A percentile compares a stretch with the other conserved stretches of the same genome.
Evolutionary conservation across 2,888 invertebrate species (phyloP).

Genomic region (Micoletzkya japonica): DNA sequence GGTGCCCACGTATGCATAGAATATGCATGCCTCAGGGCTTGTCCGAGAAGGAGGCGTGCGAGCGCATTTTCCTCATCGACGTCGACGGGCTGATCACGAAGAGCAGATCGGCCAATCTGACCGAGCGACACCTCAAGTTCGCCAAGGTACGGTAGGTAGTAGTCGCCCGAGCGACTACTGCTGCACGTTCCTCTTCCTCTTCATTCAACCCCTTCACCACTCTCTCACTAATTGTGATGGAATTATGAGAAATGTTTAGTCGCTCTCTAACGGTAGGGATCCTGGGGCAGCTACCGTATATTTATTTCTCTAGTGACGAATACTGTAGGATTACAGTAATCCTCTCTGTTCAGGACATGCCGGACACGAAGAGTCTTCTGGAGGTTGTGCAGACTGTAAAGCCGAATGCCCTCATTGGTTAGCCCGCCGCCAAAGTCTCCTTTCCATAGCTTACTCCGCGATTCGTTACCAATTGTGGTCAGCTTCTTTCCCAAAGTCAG

Average conservation of each 20-base stretch:
- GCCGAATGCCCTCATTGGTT: conserved; percentile 90
- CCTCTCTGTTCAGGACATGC: conserved; percentile 69
- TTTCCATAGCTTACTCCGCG: background rate
- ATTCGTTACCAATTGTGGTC: background rate
- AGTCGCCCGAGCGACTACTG: too few relatives aligned
- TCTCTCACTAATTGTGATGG: background rate
- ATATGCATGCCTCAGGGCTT: conserved; percentile 83
- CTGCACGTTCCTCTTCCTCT: too few relatives aligned
- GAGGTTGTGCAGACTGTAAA: conserved; percentile 81
- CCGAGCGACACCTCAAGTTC: conserved; percentile 45
- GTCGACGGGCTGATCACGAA: conserved; percentile 90
- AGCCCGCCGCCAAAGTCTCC: conserved; percentile 32
- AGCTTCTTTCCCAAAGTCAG: too few relatives aligned
- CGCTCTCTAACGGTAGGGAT: too few relatives aligned
- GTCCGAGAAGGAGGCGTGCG: conserved; percentile 64
- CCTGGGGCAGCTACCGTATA: background rate
- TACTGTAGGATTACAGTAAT: background rate
- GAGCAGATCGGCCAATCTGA: conserved; percentile 54
- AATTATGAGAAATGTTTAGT: conserved; percentile 6
- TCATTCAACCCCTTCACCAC: background rate
- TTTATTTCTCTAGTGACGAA: background rate
- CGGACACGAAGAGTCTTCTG: conserved; percentile 77
- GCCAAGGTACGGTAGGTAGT: conserved; percentile 37
- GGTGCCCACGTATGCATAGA: too few relatives aligned
- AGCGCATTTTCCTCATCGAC: conserved; percentile 90